Percentiles rank a stretch among this genome's conserved stretches.
Evolutionary conservation across 2,113 vertebrate species (phyloP).

Genomic region (Neomonachus schauinslandi): DNA sequence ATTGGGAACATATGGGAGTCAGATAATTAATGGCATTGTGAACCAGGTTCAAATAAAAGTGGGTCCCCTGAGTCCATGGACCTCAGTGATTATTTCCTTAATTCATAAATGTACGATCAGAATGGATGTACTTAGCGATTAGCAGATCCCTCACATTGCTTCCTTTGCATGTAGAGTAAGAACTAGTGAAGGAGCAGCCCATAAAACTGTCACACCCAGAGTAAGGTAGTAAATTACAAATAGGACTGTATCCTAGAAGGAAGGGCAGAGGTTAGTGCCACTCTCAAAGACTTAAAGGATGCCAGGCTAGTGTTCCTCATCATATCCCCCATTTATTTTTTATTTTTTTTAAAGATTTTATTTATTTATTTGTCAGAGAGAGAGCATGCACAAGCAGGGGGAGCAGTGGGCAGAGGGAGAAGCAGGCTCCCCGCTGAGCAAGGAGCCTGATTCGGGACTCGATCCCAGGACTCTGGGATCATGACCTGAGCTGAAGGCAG

Average conservation of each 20-base stretch:
- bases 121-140: not conserved
- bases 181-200: not conserved
- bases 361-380: too few relatives aligned
- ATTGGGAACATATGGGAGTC: not conserved
- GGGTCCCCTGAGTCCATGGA: not conserved
- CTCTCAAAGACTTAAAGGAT: not conserved
- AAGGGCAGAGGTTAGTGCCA: not conserved
- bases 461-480: too few relatives aligned
- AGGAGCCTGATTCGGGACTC: too few relatives aligned
- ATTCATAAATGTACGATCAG: not conserved
- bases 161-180: not conserved
- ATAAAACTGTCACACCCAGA: not conserved
- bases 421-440: too few relatives aligned
- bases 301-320: not conserved
- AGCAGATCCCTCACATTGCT: not conserved
- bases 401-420: too few relatives aligned
- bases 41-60: not conserved
- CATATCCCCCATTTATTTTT: not conserved
- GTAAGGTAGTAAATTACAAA: not conserved
- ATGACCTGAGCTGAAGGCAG: too few relatives aligned
- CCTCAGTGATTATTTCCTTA: not conserved
- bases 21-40: not conserved
- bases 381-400: too few relatives aligned
- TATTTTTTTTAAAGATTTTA: too few relatives aligned
- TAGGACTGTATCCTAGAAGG: not conserved